These are phyloP conservation scores for Agrotis segetum DNA, from an alignment of 2,888 invertebrate species.

Conservation along the genomic window DNA sequence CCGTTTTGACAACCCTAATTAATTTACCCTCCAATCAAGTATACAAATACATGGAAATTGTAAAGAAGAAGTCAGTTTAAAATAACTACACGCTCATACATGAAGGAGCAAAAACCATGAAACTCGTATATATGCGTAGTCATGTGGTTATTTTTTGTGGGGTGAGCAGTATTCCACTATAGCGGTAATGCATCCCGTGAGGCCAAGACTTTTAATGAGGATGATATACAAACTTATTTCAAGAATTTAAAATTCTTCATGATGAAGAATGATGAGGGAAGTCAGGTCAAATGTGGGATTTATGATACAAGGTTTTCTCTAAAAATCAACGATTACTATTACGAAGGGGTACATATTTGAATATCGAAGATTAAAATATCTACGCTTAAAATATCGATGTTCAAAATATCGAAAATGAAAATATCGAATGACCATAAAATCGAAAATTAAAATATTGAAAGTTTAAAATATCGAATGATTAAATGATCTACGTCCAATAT, in stretches of 20 bases:
- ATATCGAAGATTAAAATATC: no score
- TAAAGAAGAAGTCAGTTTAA: conserved; percentile 43
- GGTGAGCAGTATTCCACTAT: conserved; percentile 17
- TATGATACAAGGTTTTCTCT: no score
- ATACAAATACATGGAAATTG: conserved; percentile 60
- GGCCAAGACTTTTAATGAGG: conserved; percentile 8
- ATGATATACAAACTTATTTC: background rate
- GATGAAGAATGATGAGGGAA: no score
- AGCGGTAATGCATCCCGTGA: conserved; percentile 25
- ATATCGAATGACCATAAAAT: no score
- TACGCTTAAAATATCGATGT: no score
- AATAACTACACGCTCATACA: conserved; percentile 54
- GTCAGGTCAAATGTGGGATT: no score
- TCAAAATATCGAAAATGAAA: no score
- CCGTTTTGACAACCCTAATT: conserved; percentile 43
- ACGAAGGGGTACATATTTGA: no score
- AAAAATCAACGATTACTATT: no score
- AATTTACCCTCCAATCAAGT: conserved; percentile 38
- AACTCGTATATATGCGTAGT: conserved; percentile 39
- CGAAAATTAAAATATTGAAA: no score
- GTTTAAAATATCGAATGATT: no score
- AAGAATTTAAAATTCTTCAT: background rate
- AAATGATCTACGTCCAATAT: no score
- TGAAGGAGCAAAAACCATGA: conserved; percentile 41
- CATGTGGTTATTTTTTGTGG: conserved; percentile 33